Evolutionary conservation across 2,797 vertebrate species (phyloP).

Genomic region (Aeoliscus strigatus): DNA sequence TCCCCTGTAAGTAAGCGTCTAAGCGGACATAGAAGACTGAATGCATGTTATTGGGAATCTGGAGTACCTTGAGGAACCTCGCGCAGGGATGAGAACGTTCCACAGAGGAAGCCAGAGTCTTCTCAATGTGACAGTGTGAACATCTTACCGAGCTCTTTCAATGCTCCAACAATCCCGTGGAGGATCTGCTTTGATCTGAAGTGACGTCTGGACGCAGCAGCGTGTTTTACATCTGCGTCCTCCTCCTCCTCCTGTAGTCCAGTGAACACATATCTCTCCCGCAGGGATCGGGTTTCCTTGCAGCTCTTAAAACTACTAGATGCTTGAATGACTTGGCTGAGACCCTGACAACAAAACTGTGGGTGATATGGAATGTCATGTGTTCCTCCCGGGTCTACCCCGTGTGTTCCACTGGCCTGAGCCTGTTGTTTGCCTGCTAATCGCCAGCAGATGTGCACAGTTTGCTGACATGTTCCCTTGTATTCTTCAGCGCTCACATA

Average conservation of each 20-base stretch:
- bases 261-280: background rate
- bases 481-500: constrained; percentile 24
- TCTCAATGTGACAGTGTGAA: no score
- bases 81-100: no score
- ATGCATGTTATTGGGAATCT: no score
- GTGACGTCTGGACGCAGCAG: background rate
- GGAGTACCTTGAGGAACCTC: no score
- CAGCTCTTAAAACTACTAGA: constrained; percentile 10
- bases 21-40: no score
- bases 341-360: constrained; percentile 7
- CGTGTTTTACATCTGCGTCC: no score
- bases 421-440: constrained; percentile 56
- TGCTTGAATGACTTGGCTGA: constrained; percentile 14
- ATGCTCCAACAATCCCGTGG: no score
- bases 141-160: no score
- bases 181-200: no score
- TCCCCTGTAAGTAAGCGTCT: no score
- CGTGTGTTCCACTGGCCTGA: constrained; percentile 17
- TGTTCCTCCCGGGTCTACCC: constrained; percentile 20
- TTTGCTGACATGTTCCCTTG: constrained; percentile 22
- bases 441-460: constrained; percentile 54
- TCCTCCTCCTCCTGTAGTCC: constrained; percentile 1
- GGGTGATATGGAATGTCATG: constrained; percentile 29
- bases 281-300: constrained; percentile 7
- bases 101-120: no score